Evolutionary conservation across 2,888 invertebrate species (phyloP).

Genomic region (Gymnosoma rotundatum): DNA sequence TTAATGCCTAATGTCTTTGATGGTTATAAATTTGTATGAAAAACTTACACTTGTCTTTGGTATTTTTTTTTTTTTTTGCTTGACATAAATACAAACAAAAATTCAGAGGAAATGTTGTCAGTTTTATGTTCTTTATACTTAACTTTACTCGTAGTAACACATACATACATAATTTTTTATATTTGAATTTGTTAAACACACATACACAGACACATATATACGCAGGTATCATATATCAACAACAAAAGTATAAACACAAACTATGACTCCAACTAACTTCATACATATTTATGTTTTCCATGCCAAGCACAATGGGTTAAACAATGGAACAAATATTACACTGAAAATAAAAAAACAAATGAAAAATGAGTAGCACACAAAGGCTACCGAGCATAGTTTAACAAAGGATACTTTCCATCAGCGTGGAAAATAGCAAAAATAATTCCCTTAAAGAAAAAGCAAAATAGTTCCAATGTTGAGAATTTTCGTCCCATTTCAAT

Average conservation of each 20-base stretch:
- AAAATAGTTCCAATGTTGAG: not conserved
- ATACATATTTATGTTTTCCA: constrained; percentile 9
- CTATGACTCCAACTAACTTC: constrained; percentile 52
- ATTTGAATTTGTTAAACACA: no score
- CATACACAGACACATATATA: constrained; percentile 4
- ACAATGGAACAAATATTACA: not conserved
- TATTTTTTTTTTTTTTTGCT: constrained; percentile 4
- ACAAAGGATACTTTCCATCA: no score
- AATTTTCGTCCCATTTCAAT: not conserved
- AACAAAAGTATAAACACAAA: constrained; percentile 47
- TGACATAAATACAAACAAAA: constrained; percentile 33
- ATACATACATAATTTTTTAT: not conserved
- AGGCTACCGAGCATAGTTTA: no score
- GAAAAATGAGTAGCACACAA: no score
- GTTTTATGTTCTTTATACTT: constrained; percentile 57
- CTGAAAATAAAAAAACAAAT: not conserved
- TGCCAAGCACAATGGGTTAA: constrained; percentile 9
- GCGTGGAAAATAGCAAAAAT: not conserved
- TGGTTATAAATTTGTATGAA: constrained; percentile 42
- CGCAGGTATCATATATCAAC: constrained; percentile 30
- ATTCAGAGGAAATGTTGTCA: constrained; percentile 58
- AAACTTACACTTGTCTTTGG: constrained; percentile 22
- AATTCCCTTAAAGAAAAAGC: not conserved
- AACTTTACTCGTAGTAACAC: constrained; percentile 1
- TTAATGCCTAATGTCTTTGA: constrained; percentile 34